Evolutionary conservation across 2,113 vertebrate genomes (phyloP), one percentile per base, ranked within the genome.

Genomic region (Salminus brasiliensis): DNA sequence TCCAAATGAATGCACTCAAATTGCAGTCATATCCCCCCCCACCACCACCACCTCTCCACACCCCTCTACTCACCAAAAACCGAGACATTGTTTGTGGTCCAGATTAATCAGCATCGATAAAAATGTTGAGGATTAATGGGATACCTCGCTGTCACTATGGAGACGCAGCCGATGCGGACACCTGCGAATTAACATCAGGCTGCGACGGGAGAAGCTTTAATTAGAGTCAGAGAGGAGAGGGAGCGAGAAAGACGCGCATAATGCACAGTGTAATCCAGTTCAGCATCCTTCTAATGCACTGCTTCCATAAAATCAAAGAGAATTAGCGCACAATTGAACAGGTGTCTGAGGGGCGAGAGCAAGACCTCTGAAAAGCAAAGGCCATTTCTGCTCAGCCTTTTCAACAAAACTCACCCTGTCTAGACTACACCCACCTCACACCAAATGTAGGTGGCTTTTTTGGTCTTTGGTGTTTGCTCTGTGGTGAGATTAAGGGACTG

Each of bases 181-280:
- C 91, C 92, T 93, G 93, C 91, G 92, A 92, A 93, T 93, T 93
- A 93, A 88, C 89, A 91, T 92, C 73, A 84, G 78, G 32, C 81
- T 87, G 71, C 81, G 78, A 87, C 88, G 85, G 79, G 34, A 80
- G 23, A 85, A 87, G 89, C 89, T 90, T 91, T 93, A 92, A 94
- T 93, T 92, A 91, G 86, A 88, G 78, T 76, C 36, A 27, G 67
- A 72, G 71, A 78, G 79, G 57, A 68, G 59, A 63, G 43, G n/a
- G 39, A 74, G 30, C 72, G 69, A 73, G 52, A 66, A 36, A 65
- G 59, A 23, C 60, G 32, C 23, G 80, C 83, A 41, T 68, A 78
- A 80, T 16, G 32, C 69, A 65, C 41, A 45, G 74, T 81, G 82
- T 78, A 67, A 74, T 21, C 73, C 49, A 47, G 86, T 83, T 82